Evolutionary conservation across 2,888 invertebrate genomes (phyloP), one percentile per base, ranked within the genome.

Genomic region (Malacosoma neustria): DNA sequence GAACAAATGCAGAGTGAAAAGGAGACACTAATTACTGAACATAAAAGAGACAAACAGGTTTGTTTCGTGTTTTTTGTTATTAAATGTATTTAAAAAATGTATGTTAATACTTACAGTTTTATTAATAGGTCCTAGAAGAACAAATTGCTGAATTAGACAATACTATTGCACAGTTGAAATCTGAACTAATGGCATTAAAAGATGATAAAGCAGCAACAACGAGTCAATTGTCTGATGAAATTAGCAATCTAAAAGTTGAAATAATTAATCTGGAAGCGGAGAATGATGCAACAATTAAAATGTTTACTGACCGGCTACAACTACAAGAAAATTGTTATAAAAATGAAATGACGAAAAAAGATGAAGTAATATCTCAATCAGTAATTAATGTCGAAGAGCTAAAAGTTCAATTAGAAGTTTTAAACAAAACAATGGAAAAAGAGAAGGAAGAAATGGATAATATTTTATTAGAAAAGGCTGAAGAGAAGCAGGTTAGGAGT

Each of bases 401-500:
- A 9, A 68, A 61, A 46, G 40, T 41, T 32, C 53, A 72, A 43
- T 48, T 79, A 37, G 54, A 53, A 35, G 61, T 66, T 39, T 39
- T 74, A 37, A 50, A 69, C 38, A 47, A 50, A 34, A 38, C 49
- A 14, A 67, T 55, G 40, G 43, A 46, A 11, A 71, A 72, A 49
- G 72, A 75, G 36, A 77, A 72, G 41, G 56, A 70, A 54, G 57
- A 69, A 31, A 42, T 66, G 50, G 57, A 61, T 30, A 38, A 43
- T 35, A 7, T 51, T 4, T 36, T 74, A 33, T 43, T 49, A 39
- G 63, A 69, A 37, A 77, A 53, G 65, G 66, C 73, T 38, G 65
- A 46, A 43, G 68, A 72, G 38, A 62, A 51, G 45, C 72, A 84
- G 82, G 82, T 84, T 65, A 71, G 80, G 64, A 22, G 22, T 5